phyloP scores from a whole-genome alignment of 2,797 vertebrate species.

The Tokudaia muenninki region DNA sequence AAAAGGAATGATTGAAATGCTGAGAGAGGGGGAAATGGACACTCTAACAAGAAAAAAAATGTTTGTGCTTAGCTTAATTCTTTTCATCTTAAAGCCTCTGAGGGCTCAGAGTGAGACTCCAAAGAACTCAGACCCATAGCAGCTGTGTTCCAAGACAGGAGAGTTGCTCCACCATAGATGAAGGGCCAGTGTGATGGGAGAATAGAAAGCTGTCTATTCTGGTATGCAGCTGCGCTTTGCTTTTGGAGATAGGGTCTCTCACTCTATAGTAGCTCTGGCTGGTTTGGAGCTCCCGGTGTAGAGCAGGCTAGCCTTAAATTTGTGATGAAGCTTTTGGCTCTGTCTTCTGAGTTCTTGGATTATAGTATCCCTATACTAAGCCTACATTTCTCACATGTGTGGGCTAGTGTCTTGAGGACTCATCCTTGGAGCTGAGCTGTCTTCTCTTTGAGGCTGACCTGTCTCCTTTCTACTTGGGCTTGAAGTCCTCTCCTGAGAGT shows the following conservation, averaged over 20 bases:
- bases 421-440: not conserved
- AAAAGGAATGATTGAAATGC: slow-evolving; percentile 69
- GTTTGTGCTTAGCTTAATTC: not conserved
- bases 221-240: not conserved
- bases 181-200: not conserved
- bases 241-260: not conserved
- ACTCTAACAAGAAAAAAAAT: slow-evolving; percentile 61
- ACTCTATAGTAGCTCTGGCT: not conserved
- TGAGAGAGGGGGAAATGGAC: slow-evolving; percentile 68
- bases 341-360: not conserved
- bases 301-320: not conserved
- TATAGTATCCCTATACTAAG: not conserved
- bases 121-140: not conserved
- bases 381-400: not conserved
- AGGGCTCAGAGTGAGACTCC: not conserved
- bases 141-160: not conserved
- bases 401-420: not conserved
- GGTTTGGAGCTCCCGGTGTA: not conserved
- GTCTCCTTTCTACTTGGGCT: not conserved
- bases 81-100: not conserved
- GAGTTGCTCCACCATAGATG: accelerated
- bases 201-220: not conserved
- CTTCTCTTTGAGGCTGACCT: not conserved
- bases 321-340: not conserved
- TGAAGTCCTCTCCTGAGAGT: not conserved